These are phyloP conservation scores for Perca flavescens DNA, from an alignment of 2,113 vertebrate species.

Conservation along the genomic window DNA sequence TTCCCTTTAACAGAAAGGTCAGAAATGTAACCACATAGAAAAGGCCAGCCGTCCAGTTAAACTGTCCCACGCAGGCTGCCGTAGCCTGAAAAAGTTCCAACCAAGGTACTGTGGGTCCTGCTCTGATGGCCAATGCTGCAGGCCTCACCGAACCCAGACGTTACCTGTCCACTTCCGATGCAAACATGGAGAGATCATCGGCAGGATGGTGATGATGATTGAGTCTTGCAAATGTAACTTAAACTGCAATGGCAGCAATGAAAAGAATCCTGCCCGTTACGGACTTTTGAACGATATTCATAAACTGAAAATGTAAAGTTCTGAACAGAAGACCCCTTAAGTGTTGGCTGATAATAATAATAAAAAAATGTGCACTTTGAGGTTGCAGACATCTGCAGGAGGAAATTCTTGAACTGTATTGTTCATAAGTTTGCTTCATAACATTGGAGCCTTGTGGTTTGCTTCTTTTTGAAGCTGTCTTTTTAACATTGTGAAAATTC, in stretches of 20 bases:
- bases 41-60: constrained; percentile 84
- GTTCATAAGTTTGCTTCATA: constrained; percentile 87
- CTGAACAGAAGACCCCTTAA: neutral
- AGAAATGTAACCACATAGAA: constrained; percentile 89
- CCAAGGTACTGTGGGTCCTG: constrained; percentile 92
- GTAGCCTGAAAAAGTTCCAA: constrained; percentile 90
- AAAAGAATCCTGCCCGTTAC: constrained; percentile 84
- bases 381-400: neutral
- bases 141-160: constrained; percentile 89
- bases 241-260: constrained; percentile 83
- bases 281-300: constrained; percentile 89
- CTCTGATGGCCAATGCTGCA: constrained; percentile 90
- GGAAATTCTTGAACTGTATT: neutral
- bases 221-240: constrained; percentile 91
- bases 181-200: constrained; percentile 88
- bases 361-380: constrained; percentile 8
- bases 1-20: constrained; percentile 86
- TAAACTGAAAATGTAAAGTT: constrained; percentile 70
- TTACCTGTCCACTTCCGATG: constrained; percentile 90
- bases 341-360: neutral
- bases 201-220: constrained; percentile 93
- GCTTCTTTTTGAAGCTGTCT: constrained; percentile 93
- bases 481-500: constrained; percentile 64
- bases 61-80: constrained; percentile 89
- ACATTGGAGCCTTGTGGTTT: constrained; percentile 90